Conservation (phyloP, 1,140 invertebrate species). For the Bemisia tabaci region DNA sequence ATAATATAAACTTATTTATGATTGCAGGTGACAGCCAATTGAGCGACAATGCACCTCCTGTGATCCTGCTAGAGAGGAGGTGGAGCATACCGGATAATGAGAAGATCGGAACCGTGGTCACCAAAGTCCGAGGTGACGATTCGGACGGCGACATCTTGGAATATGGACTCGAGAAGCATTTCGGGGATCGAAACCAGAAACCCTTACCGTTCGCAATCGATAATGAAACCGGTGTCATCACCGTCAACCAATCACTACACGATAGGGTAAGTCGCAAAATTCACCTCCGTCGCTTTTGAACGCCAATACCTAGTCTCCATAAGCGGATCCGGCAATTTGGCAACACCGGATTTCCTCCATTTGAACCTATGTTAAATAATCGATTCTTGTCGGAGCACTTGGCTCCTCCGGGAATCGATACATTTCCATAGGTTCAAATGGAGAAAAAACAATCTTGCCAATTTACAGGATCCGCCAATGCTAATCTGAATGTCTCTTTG, state of each 20-base stretch:
- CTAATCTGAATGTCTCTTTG: no score
- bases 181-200: conserved; percentile 25
- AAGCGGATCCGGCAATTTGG: no score
- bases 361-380: no score
- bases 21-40: conserved; percentile 8
- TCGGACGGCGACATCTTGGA: conserved; percentile 42
- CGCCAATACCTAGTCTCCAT: background rate
- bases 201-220: conserved; percentile 52
- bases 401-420: no score
- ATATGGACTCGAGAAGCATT: conserved; percentile 45
- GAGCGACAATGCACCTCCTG: conserved; percentile 29
- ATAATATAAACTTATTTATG: no score
- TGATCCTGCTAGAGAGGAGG: conserved; percentile 42
- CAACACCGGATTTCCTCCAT: no score
- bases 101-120: conserved; percentile 44
- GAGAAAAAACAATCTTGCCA: no score
- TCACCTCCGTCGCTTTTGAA: background rate
- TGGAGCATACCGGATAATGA: conserved; percentile 51
- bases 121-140: conserved; percentile 42
- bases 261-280: conserved; percentile 39
- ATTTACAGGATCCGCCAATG: no score
- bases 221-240: conserved; percentile 48
- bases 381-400: no score
- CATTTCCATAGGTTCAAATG: no score
- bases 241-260: conserved; percentile 49